Base-by-base conservation (phyloP, 2,113 vertebrate species). In the Sturnus vulgaris region DNA sequence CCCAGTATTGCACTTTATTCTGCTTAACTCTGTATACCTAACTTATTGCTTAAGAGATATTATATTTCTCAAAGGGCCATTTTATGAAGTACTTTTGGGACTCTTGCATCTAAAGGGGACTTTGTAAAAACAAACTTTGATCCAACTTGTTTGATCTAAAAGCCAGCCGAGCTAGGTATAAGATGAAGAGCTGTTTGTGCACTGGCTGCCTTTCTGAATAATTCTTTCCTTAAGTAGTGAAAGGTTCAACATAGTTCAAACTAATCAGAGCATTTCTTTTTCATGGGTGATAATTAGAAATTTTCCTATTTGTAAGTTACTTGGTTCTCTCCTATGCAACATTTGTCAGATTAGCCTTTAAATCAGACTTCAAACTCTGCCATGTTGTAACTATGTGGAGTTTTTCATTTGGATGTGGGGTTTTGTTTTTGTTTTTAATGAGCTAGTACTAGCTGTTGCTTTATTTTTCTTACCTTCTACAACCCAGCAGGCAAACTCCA, bases 61-160 rank as follows among this genome's bases (percentile, higher is more conserved):
- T 77, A 4, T 49, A 72, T 88, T 94, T 90, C 71, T 90, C 83
- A 86, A 57, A 64, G 82, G 71, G 37, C 19, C 47, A 46, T 90
- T 94, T 93, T 56, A 44, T 86, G n/a, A 88, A 88, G 76, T 78
- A 37, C 78, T 86, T 88, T 78, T 25, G 85, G 90, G 69, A 90
- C 64, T 47, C 60, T 71, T 78, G 61, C 69, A 37, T 94, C 60
- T 88, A 64, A 92, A 71, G 46, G 37, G 76, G 72, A 66, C 76
- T 89, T 84, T 82, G 40, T 83, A 35, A 93, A 88, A 96, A 81
- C 66, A 86, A 86, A 92, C 82, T 96, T 88, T 96, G 85, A 95
- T 90, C 88, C 0, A 0, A 57, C 25, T 86, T 88, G 50, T 96
- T 96, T 97, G 87, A 95, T 96, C 79, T 95, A 72, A 90, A 88